These are phyloP conservation scores for Mallotus villosus DNA, from an alignment of 2,797 vertebrate genomes.

Conservation along the genomic window DNA sequence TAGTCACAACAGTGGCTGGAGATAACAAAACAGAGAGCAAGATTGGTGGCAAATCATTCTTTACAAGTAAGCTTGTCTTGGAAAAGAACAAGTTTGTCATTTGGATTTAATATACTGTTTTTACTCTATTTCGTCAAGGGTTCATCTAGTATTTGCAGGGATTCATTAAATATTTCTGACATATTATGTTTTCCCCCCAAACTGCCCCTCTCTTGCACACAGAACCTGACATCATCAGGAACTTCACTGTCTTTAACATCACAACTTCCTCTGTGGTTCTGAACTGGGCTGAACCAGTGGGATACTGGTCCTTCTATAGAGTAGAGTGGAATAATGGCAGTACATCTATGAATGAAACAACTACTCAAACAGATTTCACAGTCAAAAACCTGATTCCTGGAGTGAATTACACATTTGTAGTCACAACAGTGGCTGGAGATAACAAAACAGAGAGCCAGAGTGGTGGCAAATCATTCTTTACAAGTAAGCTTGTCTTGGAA, in stretches of 20 bases:
- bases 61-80: no score
- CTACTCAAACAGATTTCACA: neutral
- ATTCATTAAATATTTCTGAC: neutral
- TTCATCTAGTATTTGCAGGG: no score
- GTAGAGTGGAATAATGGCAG: slow-evolving; percentile 12
- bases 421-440: slow-evolving; percentile 17
- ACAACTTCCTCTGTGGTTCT: slow-evolving; percentile 43
- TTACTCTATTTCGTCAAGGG: no score
- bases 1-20: slow-evolving; percentile 13
- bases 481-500: no score
- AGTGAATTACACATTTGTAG: neutral
- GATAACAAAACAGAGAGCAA: no score
- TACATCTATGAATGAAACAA: neutral
- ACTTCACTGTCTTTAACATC: neutral
- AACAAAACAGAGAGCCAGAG: no score
- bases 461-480: no score
- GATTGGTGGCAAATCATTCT: no score
- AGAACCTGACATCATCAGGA: slow-evolving; percentile 38
- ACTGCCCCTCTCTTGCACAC: slow-evolving; percentile 6
- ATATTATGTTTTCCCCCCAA: neutral
- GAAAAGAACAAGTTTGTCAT: no score
- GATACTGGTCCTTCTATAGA: slow-evolving; percentile 16
- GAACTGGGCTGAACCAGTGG: slow-evolving; percentile 27
- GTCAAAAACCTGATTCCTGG: slow-evolving; percentile 16
- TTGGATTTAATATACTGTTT: no score